These are phyloP conservation scores for Trogon melanurus DNA, from an alignment of 2,113 vertebrate genomes.

Conservation along the genomic window DNA sequence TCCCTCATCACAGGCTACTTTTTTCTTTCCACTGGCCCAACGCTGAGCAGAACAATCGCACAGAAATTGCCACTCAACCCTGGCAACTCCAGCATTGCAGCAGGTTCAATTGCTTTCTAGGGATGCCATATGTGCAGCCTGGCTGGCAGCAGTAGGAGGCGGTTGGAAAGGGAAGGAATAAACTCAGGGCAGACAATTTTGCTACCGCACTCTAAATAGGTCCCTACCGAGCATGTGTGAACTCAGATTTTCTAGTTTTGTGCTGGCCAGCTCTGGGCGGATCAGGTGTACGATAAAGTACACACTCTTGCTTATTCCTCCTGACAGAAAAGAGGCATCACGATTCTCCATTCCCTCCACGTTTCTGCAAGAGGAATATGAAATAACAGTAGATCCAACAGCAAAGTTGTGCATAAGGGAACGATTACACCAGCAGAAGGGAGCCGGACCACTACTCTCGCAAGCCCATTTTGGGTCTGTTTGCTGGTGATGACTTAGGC, in stretches of 20 bases:
- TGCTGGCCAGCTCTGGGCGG: neutral
- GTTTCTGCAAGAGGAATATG: neutral
- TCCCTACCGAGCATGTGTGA: neutral
- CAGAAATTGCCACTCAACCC: slow-evolving; percentile 58
- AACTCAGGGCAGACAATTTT: neutral
- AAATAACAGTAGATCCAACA: neutral
- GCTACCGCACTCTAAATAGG: neutral
- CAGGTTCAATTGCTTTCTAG: slow-evolving; percentile 19
- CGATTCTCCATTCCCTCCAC: neutral
- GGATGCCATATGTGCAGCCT: slow-evolving; percentile 54
- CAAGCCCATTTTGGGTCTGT: accelerated
- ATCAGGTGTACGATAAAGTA: neutral
- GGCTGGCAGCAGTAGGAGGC: slow-evolving; percentile 13
- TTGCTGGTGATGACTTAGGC: neutral
- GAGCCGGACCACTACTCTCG: neutral
- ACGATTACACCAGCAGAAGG: neutral
- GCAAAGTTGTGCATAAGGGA: neutral
- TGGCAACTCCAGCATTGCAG: slow-evolving; percentile 15
- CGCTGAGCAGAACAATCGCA: slow-evolving; percentile 59
- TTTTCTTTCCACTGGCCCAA: slow-evolving; percentile 4
- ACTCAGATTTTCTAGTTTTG: neutral
- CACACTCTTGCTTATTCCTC: neutral
- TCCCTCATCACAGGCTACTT: slow-evolving; percentile 54
- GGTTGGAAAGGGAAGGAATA: slow-evolving; percentile 18
- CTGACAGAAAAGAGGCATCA: neutral